These are phyloP conservation scores for Capitulum mitella DNA, from an alignment of 2,888 invertebrate species.

Conservation along the genomic window DNA sequence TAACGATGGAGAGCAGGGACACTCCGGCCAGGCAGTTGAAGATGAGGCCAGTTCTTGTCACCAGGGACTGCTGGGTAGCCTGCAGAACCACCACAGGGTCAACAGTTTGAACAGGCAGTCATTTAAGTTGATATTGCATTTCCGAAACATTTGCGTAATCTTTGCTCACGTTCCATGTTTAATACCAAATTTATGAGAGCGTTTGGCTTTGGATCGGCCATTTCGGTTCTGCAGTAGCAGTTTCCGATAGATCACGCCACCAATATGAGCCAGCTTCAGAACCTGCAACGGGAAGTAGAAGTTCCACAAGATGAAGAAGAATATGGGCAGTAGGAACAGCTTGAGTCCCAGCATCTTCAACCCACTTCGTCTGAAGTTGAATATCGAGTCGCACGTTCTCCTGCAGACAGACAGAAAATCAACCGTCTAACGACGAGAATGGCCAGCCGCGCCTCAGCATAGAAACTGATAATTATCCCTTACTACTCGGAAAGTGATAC, in stretches of 20 bases:
- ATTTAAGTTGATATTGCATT: no score
- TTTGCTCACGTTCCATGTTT: no score
- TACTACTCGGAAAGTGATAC: no score
- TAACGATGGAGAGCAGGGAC: conserved; percentile 61
- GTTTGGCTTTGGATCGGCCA: no score
- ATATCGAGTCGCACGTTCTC: conserved; percentile 66
- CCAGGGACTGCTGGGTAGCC: conserved; percentile 61
- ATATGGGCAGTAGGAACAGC: conserved; percentile 55
- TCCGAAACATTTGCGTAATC: no score
- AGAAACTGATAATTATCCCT: no score
- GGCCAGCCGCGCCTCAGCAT: no score
- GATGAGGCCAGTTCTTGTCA: conserved; percentile 61
- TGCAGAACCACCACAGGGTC: conserved; percentile 39
- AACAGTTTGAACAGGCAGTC: not conserved
- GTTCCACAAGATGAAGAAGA: conserved; percentile 67
- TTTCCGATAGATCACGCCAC: no score
- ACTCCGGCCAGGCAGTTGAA: conserved; percentile 60
- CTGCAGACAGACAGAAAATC: conserved; percentile 48
- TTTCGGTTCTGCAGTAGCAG: no score
- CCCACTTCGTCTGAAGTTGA: conserved; percentile 67
- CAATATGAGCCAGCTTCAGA: no score
- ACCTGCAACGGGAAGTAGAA: conserved; percentile 56
- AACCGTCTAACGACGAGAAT: not conserved
- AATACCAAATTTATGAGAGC: no score
- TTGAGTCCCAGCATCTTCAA: conserved; percentile 67